These are phyloP conservation scores for Laodelphax striatellus DNA, from an alignment of 1,140 invertebrate species.

Conservation along the genomic window DNA sequence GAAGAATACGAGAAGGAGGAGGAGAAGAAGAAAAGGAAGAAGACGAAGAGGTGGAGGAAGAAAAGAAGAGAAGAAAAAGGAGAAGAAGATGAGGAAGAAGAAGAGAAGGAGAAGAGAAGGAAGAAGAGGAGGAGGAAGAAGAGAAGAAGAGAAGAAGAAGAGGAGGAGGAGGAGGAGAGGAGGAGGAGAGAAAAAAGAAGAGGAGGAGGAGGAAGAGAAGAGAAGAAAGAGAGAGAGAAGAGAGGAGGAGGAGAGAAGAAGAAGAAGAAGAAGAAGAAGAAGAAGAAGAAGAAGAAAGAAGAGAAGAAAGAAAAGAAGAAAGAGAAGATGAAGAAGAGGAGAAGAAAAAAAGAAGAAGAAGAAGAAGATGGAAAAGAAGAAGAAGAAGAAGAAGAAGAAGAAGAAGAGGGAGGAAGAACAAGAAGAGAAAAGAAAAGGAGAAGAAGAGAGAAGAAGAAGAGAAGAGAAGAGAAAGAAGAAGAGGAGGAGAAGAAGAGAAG, in stretches of 20 bases:
- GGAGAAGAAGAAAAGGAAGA: background rate
- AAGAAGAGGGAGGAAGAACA: background rate
- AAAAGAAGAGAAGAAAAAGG: background rate
- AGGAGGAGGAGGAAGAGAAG: too few relatives aligned
- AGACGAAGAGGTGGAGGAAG: background rate
- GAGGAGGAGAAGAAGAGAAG: background rate
- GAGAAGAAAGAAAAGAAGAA: background rate
- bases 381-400: background rate
- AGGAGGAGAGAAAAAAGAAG: too few relatives aligned
- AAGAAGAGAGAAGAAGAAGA: background rate
- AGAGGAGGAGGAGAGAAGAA: too few relatives aligned
- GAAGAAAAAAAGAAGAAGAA: background rate
- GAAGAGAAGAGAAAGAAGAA: background rate
- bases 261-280: too few relatives aligned
- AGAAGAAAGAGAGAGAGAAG: too few relatives aligned
- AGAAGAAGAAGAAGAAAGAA: too few relatives aligned
- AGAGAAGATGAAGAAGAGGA: background rate
- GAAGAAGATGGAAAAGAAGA: background rate
- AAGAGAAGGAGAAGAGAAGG: background rate
- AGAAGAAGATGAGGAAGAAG: background rate
- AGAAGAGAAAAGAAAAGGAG: background rate
- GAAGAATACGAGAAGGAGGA: background rate
- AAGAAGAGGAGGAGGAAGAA: background rate
- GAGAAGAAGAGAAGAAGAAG: background rate
- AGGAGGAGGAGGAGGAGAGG: too few relatives aligned